Percentiles rank a stretch among this genome's conserved stretches.
Evolutionary conservation across 2,797 vertebrate species (phyloP).

Genomic region (Acestrorhynchus altus): DNA sequence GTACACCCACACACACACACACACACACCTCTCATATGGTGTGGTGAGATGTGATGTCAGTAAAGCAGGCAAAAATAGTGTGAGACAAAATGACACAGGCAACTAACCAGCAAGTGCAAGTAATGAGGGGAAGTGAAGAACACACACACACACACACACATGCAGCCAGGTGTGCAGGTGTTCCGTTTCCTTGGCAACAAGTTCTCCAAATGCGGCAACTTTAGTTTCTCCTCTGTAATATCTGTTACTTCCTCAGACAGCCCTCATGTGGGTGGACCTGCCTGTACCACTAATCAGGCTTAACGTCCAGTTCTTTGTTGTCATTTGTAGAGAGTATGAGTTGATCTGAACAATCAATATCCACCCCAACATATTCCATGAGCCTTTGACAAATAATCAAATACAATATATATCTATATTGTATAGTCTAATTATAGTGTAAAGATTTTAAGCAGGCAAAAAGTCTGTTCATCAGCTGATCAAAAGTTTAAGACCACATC

Average conservation of each 20-base stretch:
- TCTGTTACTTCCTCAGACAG: conserved; percentile 12
- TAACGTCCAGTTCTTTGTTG: not conserved
- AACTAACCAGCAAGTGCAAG: not conserved
- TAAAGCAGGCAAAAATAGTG: not conserved
- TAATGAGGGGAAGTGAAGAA: conserved; percentile 1
- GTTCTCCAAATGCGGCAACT: conserved; percentile 24
- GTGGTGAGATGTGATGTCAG: not conserved
- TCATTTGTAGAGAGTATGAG: no score
- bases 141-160: not conserved
- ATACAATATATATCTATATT: no score
- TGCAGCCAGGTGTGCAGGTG: conserved; percentile 27
- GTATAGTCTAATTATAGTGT: no score
- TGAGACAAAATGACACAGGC: not conserved
- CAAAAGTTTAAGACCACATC: no score
- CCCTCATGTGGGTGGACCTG: not conserved
- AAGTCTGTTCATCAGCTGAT: no score
- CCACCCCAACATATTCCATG: no score
- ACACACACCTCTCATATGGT: no score
- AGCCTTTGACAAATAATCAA: no score
- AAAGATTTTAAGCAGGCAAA: no score
- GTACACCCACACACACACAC: not conserved
- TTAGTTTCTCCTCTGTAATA: conserved; percentile 31
- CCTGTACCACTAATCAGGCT: not conserved
- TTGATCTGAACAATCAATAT: no score
- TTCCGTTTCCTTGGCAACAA: conserved; percentile 44